Percentiles rank a stretch among this genome's conserved stretches.
Conservation (phyloP, 2,113 vertebrate species). For the Symphodus melops region DNA sequence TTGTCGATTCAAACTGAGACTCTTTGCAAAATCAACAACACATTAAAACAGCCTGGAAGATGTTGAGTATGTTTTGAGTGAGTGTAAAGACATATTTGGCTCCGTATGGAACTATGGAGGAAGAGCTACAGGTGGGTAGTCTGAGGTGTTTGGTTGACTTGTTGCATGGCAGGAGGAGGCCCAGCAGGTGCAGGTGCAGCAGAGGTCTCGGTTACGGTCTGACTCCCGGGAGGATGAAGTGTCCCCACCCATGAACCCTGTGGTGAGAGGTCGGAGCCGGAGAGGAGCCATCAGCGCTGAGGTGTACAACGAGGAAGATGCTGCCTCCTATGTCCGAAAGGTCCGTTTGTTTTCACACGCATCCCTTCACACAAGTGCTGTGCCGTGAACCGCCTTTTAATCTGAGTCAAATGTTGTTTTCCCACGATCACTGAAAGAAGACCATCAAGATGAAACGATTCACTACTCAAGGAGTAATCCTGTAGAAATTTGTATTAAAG, state of each 20-base stretch:
- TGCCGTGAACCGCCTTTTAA: no score
- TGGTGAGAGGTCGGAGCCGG: constrained; percentile 94
- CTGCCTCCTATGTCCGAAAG: constrained; percentile 98
- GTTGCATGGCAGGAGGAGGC: constrained; percentile 89
- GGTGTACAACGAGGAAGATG: constrained; percentile 98
- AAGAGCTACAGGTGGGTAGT: not conserved
- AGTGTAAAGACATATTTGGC: no score
- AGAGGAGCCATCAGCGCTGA: constrained; percentile 98
- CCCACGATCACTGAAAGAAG: no score
- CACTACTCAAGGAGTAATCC: no score
- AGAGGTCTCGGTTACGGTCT: constrained; percentile 92
- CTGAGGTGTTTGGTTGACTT: not conserved
- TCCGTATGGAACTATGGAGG: no score
- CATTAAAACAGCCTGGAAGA: no score
- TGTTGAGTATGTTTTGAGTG: no score
- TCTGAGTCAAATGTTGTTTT: no score
- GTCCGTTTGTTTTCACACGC: constrained; percentile 70
- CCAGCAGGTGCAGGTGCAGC: constrained; percentile 93
- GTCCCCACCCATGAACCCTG: constrained; percentile 96
- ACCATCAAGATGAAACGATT: no score
- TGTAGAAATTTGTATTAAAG: no score
- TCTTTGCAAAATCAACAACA: no score
- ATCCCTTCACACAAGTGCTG: not conserved
- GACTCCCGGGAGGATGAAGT: constrained; percentile 98
- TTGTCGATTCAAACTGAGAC: no score